phyloP scores from a whole-genome alignment of 2,797 vertebrate species.

The Alosa sapidissima region DNA sequence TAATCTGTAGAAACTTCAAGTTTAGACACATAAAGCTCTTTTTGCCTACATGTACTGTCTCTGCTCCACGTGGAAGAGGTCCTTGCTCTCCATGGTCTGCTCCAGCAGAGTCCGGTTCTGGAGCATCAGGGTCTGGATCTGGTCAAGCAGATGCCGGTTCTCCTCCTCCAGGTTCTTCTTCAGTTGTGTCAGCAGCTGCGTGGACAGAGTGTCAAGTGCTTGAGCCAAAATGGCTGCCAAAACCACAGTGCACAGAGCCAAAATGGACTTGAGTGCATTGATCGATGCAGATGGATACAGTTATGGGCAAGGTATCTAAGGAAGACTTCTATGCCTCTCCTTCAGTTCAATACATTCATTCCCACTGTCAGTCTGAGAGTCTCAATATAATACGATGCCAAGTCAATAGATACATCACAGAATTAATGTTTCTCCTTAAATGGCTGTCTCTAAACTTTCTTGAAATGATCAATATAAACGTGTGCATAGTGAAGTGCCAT shows the following conservation, averaged over 20 bases:
- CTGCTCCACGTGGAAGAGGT: constrained; percentile 97
- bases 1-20: constrained; percentile 54
- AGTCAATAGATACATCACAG: not conserved
- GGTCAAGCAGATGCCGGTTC: constrained; percentile 95
- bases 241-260: not conserved
- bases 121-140: constrained; percentile 96
- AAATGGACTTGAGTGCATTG: not conserved
- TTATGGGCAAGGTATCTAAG: not conserved
- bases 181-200: constrained; percentile 92
- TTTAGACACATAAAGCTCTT: constrained; percentile 51
- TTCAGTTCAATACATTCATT: not conserved
- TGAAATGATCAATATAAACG: not conserved
- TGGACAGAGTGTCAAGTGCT: constrained; percentile 16
- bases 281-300: not conserved
- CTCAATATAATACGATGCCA: not conserved
- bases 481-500: not conserved
- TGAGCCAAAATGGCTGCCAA: not conserved
- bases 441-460: not conserved
- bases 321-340: not conserved
- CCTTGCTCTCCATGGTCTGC: constrained; percentile 99
- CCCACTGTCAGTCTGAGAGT: not conserved
- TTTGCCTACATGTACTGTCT: constrained; percentile 89
- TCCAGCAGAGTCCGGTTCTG: constrained; percentile 94
- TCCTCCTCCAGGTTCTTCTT: constrained; percentile 99
- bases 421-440: not conserved